Conservation (phyloP, 2,797 vertebrate species). For the Phaenicophaeus curvirostris region DNA sequence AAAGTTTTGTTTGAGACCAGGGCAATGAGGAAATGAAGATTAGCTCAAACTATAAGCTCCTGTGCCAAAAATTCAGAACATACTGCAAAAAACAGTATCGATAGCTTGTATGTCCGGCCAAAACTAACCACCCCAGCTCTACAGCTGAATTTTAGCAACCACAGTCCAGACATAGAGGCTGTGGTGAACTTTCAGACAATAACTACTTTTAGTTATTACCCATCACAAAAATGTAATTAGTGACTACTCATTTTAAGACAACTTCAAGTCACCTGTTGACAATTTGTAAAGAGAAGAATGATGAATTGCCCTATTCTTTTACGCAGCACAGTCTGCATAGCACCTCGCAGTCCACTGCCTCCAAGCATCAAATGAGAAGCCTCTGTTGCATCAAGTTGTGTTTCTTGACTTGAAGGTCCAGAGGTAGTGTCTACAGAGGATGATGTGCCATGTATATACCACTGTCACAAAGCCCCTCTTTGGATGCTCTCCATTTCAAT, state of each 20-base stretch:
- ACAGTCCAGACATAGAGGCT: constrained; percentile 15
- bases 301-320: not conserved
- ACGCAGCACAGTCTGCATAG: not conserved
- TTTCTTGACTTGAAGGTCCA: not conserved
- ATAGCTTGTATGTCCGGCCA: not conserved
- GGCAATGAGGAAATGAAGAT: not conserved
- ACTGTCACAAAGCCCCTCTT: not conserved
- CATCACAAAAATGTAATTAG: not conserved
- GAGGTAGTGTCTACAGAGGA: not conserved
- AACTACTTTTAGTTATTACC: not conserved
- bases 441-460: not conserved
- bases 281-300: not conserved
- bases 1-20: not conserved
- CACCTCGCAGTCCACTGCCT: not conserved
- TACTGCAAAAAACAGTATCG: not conserved
- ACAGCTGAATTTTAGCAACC: not conserved
- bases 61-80: constrained; percentile 1
- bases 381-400: not conserved
- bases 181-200: not conserved
- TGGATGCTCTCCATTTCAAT: not conserved
- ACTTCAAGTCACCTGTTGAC: not conserved
- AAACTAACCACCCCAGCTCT: constrained; percentile 1
- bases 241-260: not conserved
- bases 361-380: not conserved
- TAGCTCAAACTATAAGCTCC: not conserved